Evolutionary conservation across 1,140 invertebrate genomes (phyloP).

Genomic region (Argopecten irradians): DNA sequence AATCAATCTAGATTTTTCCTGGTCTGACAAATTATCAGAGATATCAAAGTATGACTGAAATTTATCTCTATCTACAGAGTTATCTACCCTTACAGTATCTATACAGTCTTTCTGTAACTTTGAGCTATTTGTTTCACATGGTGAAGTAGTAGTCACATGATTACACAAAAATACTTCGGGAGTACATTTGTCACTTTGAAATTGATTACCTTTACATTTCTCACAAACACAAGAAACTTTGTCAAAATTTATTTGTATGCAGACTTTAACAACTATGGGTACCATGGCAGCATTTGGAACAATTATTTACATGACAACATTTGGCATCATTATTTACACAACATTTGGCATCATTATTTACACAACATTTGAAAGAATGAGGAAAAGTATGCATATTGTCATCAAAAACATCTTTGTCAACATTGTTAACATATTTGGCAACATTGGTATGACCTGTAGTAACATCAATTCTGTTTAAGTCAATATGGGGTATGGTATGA

Average conservation of each 20-base stretch:
- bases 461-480: background rate
- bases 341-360: background rate
- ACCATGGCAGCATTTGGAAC: no score
- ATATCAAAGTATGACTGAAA: conserved; percentile 38
- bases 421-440: background rate
- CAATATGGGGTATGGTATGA: no score
- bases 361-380: no score
- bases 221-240: background rate
- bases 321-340: no score
- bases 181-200: background rate
- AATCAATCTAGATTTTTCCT: background rate
- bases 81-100: background rate
- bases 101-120: no score
- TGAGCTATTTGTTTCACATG: no score
- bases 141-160: no score
- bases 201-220: background rate
- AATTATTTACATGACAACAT: no score
- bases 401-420: background rate
- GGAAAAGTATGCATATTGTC: background rate
- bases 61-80: no score
- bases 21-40: background rate
- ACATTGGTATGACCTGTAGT: background rate
- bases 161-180: no score
- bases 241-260: no score
- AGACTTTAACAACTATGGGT: no score